Evolutionary conservation across 2,888 invertebrate genomes (phyloP), one percentile per base, ranked within the genome.

Genomic region (Pardosa pseudoannulata): DNA sequence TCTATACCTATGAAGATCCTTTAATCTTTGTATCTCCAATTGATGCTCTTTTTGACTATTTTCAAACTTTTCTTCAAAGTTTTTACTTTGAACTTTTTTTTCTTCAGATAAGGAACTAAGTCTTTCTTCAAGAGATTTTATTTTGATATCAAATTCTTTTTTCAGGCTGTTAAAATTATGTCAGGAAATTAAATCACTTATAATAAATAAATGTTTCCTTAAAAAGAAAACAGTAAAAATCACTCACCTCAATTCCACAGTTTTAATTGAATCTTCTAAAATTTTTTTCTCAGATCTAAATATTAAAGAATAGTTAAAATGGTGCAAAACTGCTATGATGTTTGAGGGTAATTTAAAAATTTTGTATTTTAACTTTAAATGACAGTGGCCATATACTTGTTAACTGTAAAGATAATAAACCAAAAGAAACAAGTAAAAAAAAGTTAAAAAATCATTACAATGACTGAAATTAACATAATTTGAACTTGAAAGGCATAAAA

Each of bases 1-100:
- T 11, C 2, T 46, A 46, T 85, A 88, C 79, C 19, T 29, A 72
- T 89, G 88, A 23, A 88, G 73, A 27, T 89, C 89, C 64, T 88
- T 88, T 19, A 89, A 50, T 71, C 85, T 87, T 65, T 88, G 64
- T 11, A 88, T 82, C 39, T 89, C 89, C 39, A 80, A 71, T 9
- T 76, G 23, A 74, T 88, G 88, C 75, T 89, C 87, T 28, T 75
- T 75, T 62, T 87, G 87, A 19, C 72, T 28, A 16, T 65, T 64
- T 28, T 87, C 72, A 19, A 87, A 56, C 75, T 88, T 88, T 19
- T 86, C 74, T 64, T 89, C 81, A 27, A 81, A 70, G 64, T 67
- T 68, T n/a, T 39, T 62, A 16, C 76, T 46, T 9, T 87, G 9
- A 2, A 46, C 28, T n/a, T 80, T 64, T 64, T 83, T 89, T 72